Percentiles rank a stretch among this genome's conserved stretches.
phyloP scores from a whole-genome alignment of 2,797 vertebrate species.

The Sebastes paucispinis region DNA sequence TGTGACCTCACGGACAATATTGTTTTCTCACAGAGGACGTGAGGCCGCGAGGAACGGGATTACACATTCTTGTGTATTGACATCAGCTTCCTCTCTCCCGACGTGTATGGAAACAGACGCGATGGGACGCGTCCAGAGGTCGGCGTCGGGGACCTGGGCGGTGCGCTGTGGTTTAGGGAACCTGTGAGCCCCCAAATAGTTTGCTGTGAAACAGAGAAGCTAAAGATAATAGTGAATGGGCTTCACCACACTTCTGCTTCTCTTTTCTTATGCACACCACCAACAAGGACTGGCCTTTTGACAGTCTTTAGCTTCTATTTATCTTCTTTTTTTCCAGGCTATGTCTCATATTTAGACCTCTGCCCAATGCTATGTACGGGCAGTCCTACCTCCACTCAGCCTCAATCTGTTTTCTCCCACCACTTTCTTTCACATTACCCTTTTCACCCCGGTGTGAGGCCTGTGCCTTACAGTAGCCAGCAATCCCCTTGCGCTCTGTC shows the following conservation, averaged over 20 bases:
- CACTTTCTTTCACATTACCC: not conserved
- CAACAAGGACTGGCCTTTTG: not conserved
- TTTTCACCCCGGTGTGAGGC: not conserved
- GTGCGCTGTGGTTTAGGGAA: conserved; percentile 31
- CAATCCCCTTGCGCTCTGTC: not conserved
- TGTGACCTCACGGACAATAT: conserved; percentile 78
- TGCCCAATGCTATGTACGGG: not conserved
- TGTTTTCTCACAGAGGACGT: conserved; percentile 77
- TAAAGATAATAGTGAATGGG: not conserved
- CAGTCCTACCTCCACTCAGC: not conserved
- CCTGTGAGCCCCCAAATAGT: conserved; percentile 21
- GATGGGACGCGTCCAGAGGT: conserved; percentile 71
- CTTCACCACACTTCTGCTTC: not conserved
- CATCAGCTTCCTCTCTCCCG: conserved; percentile 76
- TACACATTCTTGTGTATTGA: conserved; percentile 82
- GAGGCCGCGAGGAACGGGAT: conserved; percentile 77
- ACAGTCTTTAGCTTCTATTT: not conserved
- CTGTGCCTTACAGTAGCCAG: not conserved
- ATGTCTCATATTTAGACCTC: not conserved
- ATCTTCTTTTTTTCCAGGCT: not conserved
- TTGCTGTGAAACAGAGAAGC: conserved; percentile 8
- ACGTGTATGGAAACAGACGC: conserved; percentile 70
- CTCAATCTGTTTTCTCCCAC: not conserved
- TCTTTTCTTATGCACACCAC: not conserved
- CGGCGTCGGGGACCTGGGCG: conserved; percentile 31